These are phyloP conservation scores for Phrixothrix hirtus DNA, from an alignment of 2,888 invertebrate species.

Conservation along the genomic window DNA sequence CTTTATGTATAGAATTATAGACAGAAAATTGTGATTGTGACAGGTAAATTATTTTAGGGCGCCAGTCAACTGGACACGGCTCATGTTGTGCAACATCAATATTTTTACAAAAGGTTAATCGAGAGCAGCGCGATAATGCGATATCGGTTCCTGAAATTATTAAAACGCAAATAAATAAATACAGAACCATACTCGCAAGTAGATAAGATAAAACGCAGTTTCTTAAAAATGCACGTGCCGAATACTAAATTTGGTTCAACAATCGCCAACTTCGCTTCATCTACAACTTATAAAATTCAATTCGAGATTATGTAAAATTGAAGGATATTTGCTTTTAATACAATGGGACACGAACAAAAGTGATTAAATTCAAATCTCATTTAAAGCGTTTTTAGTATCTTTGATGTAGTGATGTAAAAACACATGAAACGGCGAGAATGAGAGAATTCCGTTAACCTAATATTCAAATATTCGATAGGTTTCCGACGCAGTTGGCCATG, in stretches of 20 bases:
- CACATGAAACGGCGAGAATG: constrained; percentile 4
- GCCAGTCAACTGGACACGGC: no score
- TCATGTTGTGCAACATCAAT: no score
- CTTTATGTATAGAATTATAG: no score
- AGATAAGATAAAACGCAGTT: neutral
- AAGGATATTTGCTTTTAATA: neutral
- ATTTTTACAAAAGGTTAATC: no score
- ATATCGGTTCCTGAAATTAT: no score
- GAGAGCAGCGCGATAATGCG: no score
- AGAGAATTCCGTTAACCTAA: constrained; percentile 33
- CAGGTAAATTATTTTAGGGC: no score
- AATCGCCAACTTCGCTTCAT: no score
- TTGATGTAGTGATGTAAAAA: neutral
- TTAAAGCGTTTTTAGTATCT: neutral
- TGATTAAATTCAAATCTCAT: neutral
- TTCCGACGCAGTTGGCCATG: constrained; percentile 38
- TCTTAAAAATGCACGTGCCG: neutral
- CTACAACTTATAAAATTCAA: no score
- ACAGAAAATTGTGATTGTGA: no score
- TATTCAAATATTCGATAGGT: constrained; percentile 35
- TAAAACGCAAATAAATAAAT: neutral
- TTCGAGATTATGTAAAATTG: no score
- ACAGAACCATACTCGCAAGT: neutral
- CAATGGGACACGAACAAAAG: neutral
- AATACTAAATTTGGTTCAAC: neutral